Evolutionary conservation across 2,113 vertebrate genomes (phyloP).

Genomic region (Oenanthe oenanthe): DNA sequence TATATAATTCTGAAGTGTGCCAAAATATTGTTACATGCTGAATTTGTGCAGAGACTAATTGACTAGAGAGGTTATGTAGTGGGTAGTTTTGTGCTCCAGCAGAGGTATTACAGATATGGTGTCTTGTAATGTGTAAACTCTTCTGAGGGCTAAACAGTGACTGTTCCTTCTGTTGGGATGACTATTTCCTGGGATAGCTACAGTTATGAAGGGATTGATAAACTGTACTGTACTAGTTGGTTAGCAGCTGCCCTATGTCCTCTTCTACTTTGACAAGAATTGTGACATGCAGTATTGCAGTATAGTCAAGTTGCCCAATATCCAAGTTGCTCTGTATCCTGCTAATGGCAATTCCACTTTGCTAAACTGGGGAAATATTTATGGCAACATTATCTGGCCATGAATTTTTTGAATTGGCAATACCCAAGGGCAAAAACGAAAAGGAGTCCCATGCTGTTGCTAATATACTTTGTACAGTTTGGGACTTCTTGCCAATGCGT

Average conservation of each 20-base stretch:
- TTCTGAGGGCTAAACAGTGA: background rate
- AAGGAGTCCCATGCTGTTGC: background rate
- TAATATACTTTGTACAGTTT: background rate
- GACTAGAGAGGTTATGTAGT: background rate
- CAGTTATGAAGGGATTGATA: background rate
- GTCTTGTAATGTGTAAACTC: background rate
- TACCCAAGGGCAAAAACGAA: background rate
- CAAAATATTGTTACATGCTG: background rate
- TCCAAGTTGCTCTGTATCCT: background rate
- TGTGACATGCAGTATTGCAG: background rate
- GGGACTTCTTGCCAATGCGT: background rate
- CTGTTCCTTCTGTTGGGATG: background rate
- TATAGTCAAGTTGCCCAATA: background rate
- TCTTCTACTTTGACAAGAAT: background rate
- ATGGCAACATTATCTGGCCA: background rate
- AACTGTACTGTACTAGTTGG: background rate
- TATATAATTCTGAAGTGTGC: background rate
- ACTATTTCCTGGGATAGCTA: background rate
- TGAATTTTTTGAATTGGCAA: background rate
- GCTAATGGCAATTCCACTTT: background rate
- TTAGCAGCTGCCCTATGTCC: background rate
- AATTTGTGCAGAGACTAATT: background rate
- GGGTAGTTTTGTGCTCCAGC: background rate
- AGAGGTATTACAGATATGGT: rapidly evolving
- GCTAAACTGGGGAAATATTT: background rate